Conservation (phyloP, 2,113 vertebrate genomes). For the Salvelinus sp. region DNA sequence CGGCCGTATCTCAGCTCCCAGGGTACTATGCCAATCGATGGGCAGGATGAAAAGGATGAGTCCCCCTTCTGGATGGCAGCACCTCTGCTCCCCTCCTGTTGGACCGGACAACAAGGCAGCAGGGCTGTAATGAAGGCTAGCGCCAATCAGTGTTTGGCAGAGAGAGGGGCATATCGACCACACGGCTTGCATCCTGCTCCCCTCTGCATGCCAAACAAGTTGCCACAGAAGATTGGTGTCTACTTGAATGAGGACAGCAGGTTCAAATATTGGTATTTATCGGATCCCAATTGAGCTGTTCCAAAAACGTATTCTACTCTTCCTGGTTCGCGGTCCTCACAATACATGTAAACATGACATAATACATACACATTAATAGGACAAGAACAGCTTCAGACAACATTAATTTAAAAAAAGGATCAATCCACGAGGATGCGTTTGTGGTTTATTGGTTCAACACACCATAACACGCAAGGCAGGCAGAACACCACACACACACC, state of each 20-base stretch:
- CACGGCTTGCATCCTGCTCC: slow-evolving; percentile 26
- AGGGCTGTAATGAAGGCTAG: slow-evolving; percentile 35
- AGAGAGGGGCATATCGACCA: slow-evolving; percentile 19
- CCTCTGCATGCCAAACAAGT: slow-evolving; percentile 44
- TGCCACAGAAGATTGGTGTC: slow-evolving; percentile 39
- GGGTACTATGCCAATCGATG: slow-evolving; percentile 32
- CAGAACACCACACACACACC: background rate
- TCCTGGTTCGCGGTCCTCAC: no score
- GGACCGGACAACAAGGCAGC: slow-evolving; percentile 6
- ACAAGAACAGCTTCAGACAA: no score
- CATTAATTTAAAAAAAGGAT: no score
- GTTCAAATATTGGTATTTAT: background rate
- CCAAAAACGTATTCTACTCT: no score
- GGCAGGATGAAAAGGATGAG: slow-evolving; percentile 36
- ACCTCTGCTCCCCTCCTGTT: slow-evolving; percentile 4
- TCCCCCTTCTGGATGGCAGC: slow-evolving; percentile 39
- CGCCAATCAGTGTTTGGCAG: slow-evolving; percentile 38
- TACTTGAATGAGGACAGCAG: slow-evolving; percentile 15
- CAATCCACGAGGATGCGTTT: background rate
- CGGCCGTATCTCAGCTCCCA: slow-evolving; percentile 12
- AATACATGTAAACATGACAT: no score
- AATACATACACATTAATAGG: no score
- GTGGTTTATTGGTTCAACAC: background rate
- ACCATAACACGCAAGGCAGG: no score
- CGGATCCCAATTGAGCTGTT: no score